phyloP scores from a whole-genome alignment of 2,888 invertebrate genomes.

The Dione vanillae region DNA sequence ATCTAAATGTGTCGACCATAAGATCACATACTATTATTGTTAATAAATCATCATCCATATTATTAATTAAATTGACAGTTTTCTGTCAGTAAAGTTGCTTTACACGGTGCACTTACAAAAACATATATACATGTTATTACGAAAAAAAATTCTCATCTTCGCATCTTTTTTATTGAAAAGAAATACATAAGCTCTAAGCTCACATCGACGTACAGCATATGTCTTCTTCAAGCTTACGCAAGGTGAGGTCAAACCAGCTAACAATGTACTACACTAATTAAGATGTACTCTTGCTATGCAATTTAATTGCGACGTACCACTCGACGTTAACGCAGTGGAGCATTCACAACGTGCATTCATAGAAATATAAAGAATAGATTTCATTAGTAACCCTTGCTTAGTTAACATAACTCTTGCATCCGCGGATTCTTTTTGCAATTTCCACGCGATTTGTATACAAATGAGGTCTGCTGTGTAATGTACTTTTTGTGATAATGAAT shows the following conservation, averaged over 20 bases:
- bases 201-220: neutral
- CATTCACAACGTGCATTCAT: slow-evolving; percentile 13
- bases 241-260: slow-evolving; percentile 5
- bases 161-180: neutral
- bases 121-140: too few species aligned
- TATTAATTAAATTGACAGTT: too few species aligned
- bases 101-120: too few species aligned
- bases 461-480: slow-evolving; percentile 5
- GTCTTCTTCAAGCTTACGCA: neutral
- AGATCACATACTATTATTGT: too few species aligned
- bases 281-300: slow-evolving; percentile 5
- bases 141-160: too few species aligned
- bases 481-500: neutral
- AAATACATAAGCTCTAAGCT: neutral
- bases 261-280: slow-evolving; percentile 19
- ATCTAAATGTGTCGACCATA: too few species aligned
- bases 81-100: too few species aligned
- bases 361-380: slow-evolving; percentile 18
- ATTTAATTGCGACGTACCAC: slow-evolving; percentile 11
- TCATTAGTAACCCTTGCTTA: slow-evolving; percentile 21
- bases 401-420: slow-evolving; percentile 16
- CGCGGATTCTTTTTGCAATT: slow-evolving; percentile 5
- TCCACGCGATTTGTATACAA: slow-evolving; percentile 5
- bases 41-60: too few species aligned
- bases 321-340: slow-evolving; percentile 16